phyloP scores from a whole-genome alignment of 1,140 invertebrate genomes.

The Antheraea pernyi region DNA sequence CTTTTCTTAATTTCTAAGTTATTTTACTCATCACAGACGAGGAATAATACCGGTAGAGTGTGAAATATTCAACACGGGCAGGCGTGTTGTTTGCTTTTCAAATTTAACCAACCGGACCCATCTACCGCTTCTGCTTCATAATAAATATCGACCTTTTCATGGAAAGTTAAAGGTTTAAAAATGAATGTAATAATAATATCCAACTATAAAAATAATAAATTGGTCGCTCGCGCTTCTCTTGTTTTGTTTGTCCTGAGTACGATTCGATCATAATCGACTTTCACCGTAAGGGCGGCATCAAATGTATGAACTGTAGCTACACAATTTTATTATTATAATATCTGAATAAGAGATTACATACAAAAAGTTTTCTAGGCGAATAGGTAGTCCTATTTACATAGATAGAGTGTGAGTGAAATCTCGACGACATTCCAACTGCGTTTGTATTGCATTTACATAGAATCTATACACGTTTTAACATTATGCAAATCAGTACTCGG shows the following conservation, averaged over 20 bases:
- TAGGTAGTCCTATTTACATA: slow-evolving; percentile 1
- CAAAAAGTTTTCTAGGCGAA: neutral
- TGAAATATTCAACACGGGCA: slow-evolving; percentile 26
- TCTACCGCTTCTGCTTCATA: slow-evolving; percentile 14
- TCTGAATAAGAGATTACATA: neutral
- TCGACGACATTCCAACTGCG: neutral
- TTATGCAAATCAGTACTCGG: neutral
- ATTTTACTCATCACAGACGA: neutral
- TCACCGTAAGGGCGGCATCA: slow-evolving; percentile 59
- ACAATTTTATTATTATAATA: slow-evolving; percentile 3
- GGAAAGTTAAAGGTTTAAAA: slow-evolving; percentile 26
- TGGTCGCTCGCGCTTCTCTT: slow-evolving; percentile 27
- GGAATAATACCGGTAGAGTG: slow-evolving; percentile 7
- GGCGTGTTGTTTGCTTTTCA: slow-evolving; percentile 31
- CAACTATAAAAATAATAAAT: slow-evolving; percentile 32
- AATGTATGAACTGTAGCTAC: slow-evolving; percentile 18
- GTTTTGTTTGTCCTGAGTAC: slow-evolving; percentile 44
- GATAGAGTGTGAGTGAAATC: slow-evolving; percentile 4
- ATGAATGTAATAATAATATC: slow-evolving; percentile 20
- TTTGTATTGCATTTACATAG: slow-evolving; percentile 3
- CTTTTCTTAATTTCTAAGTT: slow-evolving; percentile 9
- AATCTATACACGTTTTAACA: neutral
- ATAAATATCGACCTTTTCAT: slow-evolving; percentile 25
- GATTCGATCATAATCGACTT: slow-evolving; percentile 62
- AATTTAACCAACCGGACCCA: slow-evolving; percentile 29